Evolutionary conservation across 2,113 vertebrate genomes (phyloP), one percentile per base, ranked within the genome.

Genomic region (Chlamydotis undulata): DNA sequence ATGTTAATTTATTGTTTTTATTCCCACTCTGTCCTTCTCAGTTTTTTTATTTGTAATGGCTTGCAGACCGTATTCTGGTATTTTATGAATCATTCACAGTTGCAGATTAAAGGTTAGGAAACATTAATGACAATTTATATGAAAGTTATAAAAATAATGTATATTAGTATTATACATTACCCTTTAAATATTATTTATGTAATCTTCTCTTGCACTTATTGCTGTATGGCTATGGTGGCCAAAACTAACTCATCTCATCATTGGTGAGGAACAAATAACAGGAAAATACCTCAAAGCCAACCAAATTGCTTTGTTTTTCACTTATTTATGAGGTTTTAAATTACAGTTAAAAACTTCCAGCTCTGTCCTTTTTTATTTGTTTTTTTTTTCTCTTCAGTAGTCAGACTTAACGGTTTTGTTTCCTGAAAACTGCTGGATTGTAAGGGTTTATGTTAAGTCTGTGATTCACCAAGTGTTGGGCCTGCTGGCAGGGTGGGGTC

Each of bases 311-410:
- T 83, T 88, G 43, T 7, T 95, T 92, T 83, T 76, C 45, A 26
- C 31, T 87, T 95, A 70, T 35, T 95, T 90, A 71, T 52, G 88
- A 81, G 92, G 29, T 77, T 89, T 92, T 81, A 81, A 86, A 89
- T 93, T 53, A 10, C 21, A 68, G 10, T 84, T 75, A 12, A 90
- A 76, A 91, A 33, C 31, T 77, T 56, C 25, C 87, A 92, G 28
- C 53, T 79, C 53, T 63, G 7, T 57, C 39, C 9, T 35, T 68
- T 43, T 4, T 15, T 3, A 1, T 22, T 37, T 12, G 43, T 50
- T 69, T 67, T 12, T 56, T 60, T 49, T 69, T 67, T 14, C 22
- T 18, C 6, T 50, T 50, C 64, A 37, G 41, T 50, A 64, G n/a
- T 76, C 77, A 21, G 7, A 28, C 55, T 85, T 80, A 69, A 37